These are phyloP conservation scores for Agrilus cyanescens DNA, from an alignment of 2,888 invertebrate genomes.

Conservation along the genomic window DNA sequence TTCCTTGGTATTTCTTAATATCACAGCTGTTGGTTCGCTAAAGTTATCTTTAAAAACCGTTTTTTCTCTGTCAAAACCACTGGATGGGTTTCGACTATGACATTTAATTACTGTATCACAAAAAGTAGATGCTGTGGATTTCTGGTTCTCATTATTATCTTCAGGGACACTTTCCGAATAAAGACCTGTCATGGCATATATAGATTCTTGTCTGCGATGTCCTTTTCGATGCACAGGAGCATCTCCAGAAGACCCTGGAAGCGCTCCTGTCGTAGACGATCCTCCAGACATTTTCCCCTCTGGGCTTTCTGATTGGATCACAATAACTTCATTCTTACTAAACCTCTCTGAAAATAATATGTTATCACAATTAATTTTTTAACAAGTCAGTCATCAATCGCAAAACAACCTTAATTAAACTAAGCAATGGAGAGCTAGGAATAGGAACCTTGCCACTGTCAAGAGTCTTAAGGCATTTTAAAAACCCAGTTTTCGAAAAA, in stretches of 20 bases:
- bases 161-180: conserved; percentile 62
- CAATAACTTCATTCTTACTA: no score
- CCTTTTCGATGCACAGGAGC: conserved; percentile 26
- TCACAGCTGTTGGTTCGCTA: conserved; percentile 46
- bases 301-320: no score
- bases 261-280: conserved; percentile 6
- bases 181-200: conserved; percentile 80
- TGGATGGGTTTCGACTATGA: conserved; percentile 72
- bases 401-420: no score
- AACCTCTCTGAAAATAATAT: no score
- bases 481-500: no score
- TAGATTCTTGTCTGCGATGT: conserved; percentile 68
- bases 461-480: no score
- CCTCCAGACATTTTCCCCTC: conserved; percentile 10
- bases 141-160: conserved; percentile 43
- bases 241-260: conserved; percentile 9
- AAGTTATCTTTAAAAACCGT: conserved; percentile 46
- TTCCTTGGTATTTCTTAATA: conserved; percentile 58
- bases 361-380: no score
- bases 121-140: conserved; percentile 27
- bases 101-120: conserved; percentile 49
- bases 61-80: conserved; percentile 54
- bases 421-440: no score
- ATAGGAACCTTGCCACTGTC: no score
- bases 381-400: no score